These are phyloP conservation scores for Silvanus unidentatus DNA, from an alignment of 2,888 invertebrate genomes.

Conservation along the genomic window DNA sequence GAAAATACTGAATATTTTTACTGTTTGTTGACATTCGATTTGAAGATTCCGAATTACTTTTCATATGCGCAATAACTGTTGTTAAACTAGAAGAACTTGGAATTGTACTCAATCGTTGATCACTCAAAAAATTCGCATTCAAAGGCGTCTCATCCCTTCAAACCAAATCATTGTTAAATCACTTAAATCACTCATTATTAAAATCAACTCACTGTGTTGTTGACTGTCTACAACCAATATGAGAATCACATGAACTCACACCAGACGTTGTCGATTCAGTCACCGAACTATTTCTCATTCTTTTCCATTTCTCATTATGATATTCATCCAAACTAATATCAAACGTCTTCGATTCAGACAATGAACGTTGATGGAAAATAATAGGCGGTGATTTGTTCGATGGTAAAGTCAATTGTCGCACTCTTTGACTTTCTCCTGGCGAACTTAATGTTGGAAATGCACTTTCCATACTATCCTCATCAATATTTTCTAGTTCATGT, in stretches of 20 bases:
- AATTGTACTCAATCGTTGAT: conserved; percentile 66
- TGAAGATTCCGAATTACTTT: conserved; percentile 47
- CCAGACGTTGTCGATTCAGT: conserved; percentile 80
- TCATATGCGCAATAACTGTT: conserved; percentile 30
- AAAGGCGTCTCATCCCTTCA: neutral
- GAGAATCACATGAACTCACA: conserved; percentile 74
- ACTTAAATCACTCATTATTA: too few species aligned
- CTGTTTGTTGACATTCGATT: conserved; percentile 54
- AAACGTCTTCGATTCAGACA: conserved; percentile 65
- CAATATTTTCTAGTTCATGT: conserved; percentile 19
- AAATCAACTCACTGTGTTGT: too few species aligned
- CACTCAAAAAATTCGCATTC: neutral
- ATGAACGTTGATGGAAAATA: conserved; percentile 55
- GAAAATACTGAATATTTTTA: conserved; percentile 35
- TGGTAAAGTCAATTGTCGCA: conserved; percentile 51
- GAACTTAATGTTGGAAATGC: neutral
- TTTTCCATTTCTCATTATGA: conserved; percentile 7
- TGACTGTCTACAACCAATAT: neutral
- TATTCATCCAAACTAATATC: conserved; percentile 46
- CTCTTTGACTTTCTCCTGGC: conserved; percentile 19
- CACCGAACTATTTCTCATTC: conserved; percentile 47
- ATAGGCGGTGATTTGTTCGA: conserved; percentile 48
- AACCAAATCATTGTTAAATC: too few species aligned
- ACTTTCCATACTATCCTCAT: conserved; percentile 12
- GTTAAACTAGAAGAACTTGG: conserved; percentile 72